A percentile compares a stretch with the other conserved stretches of the same genome.
Conservation (phyloP, 2,797 vertebrate genomes). For the Dendrocincla tyrannina region DNA sequence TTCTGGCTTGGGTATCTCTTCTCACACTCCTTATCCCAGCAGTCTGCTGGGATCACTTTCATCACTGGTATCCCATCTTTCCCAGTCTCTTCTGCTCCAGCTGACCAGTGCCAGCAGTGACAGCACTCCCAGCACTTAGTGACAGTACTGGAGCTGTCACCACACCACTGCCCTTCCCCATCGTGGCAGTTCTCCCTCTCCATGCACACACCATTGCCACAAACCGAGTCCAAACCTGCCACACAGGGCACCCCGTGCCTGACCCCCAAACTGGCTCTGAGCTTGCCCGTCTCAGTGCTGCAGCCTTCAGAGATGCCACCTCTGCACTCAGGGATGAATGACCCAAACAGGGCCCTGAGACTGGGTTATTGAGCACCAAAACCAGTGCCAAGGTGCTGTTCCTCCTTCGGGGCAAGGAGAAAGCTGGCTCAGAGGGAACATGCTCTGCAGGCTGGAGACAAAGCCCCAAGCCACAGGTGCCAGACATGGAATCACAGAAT, state of each 20-base stretch:
- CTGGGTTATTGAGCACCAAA: background rate
- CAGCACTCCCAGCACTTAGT: background rate
- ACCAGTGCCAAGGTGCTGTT: background rate
- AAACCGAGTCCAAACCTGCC: fast-evolving
- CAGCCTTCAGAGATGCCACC: fast-evolving
- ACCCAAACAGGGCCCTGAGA: background rate
- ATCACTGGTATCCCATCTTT: background rate
- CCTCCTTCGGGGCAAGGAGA: background rate
- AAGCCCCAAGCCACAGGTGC: background rate
- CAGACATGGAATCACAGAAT: background rate
- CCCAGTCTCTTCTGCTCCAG: background rate
- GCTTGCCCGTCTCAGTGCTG: background rate
- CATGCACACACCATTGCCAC: fast-evolving
- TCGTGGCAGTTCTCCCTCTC: background rate
- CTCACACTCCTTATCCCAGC: background rate
- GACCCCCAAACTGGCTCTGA: background rate
- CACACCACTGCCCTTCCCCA: background rate
- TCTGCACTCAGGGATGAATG: background rate
- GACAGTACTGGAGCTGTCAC: fast-evolving
- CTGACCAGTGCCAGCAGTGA: fast-evolving
- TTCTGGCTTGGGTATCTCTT: background rate
- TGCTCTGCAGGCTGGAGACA: background rate
- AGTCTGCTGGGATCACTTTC: background rate
- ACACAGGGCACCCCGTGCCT: background rate
- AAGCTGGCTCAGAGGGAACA: background rate